A percentile compares a stretch with the other conserved stretches of the same genome.
These are phyloP conservation scores for Oreonectes daqikongensis DNA, from an alignment of 2,797 vertebrate species.

Conservation along the genomic window DNA sequence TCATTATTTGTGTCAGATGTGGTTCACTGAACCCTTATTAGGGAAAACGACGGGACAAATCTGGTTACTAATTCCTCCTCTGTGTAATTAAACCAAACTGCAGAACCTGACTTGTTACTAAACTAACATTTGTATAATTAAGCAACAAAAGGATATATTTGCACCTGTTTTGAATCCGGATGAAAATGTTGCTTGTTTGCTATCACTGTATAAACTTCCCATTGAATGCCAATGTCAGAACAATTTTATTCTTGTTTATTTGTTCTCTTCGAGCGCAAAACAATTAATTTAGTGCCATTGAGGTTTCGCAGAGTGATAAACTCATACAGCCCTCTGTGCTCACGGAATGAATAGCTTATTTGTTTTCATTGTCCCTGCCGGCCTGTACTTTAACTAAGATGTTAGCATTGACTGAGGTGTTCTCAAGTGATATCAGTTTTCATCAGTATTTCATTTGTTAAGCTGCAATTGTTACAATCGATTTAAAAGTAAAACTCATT, in stretches of 20 bases:
- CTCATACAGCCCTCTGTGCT: background rate
- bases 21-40: slow-evolving; percentile 26
- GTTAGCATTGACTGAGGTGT: background rate
- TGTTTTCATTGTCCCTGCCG: background rate
- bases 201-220: background rate
- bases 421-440: background rate
- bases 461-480: background rate
- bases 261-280: background rate
- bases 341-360: slow-evolving; percentile 2
- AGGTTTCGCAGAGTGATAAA: slow-evolving; percentile 14
- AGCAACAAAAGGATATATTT: too few relatives aligned
- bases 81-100: slow-evolving; percentile 20
- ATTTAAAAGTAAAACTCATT: background rate
- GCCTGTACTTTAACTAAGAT: background rate
- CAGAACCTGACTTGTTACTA: background rate
- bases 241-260: background rate
- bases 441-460: background rate
- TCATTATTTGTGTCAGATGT: slow-evolving; percentile 20
- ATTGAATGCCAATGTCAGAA: slow-evolving; percentile 27
- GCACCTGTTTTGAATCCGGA: slow-evolving; percentile 32
- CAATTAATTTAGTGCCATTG: slow-evolving; percentile 6
- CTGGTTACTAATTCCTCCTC: slow-evolving; percentile 26
- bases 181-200: background rate
- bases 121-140: slow-evolving; percentile 26
- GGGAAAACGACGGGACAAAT: slow-evolving; percentile 13